Percentiles rank a stretch among this genome's conserved stretches.
Evolutionary conservation across 2,113 vertebrate species (phyloP).

Genomic region (Callorhinus ursinus): DNA sequence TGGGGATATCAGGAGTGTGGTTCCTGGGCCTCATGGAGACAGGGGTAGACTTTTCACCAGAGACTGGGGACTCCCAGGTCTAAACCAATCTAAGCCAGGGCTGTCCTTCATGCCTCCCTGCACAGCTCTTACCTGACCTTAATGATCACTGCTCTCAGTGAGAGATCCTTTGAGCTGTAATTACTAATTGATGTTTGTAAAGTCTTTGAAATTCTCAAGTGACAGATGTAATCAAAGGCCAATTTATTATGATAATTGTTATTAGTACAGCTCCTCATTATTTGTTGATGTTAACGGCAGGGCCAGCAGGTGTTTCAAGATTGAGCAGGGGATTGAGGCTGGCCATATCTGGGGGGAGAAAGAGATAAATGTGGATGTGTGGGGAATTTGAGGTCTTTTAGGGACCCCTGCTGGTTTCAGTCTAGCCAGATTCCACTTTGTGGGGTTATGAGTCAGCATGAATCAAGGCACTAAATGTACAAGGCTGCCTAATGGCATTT

Average conservation of each 20-base stretch:
- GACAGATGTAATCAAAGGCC: conserved; percentile 70
- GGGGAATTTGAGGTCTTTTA: not conserved
- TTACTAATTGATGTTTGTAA: conserved; percentile 71
- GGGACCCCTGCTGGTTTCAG: not conserved
- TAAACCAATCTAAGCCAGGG: not conserved
- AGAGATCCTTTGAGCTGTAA: conserved; percentile 56
- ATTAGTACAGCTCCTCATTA: conserved; percentile 72
- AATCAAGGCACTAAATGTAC: not conserved
- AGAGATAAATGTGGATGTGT: not conserved
- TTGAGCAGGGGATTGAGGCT: not conserved
- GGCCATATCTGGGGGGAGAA: not conserved
- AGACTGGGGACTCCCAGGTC: not conserved
- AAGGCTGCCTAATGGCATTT: not conserved
- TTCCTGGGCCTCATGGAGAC: not conserved
- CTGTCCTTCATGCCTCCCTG: not conserved
- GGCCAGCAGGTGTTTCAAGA: conserved; percentile 66
- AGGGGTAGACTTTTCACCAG: not conserved
- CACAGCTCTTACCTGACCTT: conserved; percentile 57
- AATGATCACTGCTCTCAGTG: conserved; percentile 50
- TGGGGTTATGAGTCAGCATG: not conserved
- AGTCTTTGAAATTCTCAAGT: conserved; percentile 69
- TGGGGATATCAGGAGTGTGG: conserved; percentile 28
- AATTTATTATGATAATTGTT: conserved; percentile 72
- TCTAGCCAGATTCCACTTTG: not conserved
- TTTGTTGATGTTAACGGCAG: conserved; percentile 60